Evolutionary conservation across 64 coral and sea anemone species (phyloP).

Genomic region (Stichodactyla mertensii): DNA sequence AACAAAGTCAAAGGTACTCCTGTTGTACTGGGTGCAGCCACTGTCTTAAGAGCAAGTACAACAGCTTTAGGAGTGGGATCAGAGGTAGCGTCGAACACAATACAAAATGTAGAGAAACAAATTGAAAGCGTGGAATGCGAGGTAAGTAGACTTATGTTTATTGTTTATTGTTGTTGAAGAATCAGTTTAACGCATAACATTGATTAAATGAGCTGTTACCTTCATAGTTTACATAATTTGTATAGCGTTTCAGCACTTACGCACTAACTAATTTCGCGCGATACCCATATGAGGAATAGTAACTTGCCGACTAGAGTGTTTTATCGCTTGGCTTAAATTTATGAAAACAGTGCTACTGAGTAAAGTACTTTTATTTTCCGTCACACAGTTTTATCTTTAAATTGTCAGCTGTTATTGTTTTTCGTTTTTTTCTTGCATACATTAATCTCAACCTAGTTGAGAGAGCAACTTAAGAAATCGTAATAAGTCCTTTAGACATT

Average conservation of each 20-base stretch:
- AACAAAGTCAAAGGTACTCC: constrained; percentile 61
- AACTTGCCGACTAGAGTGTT: background rate
- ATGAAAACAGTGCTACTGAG: background rate
- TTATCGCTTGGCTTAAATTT: background rate
- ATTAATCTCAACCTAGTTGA: background rate
- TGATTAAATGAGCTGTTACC: background rate
- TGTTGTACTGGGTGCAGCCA: constrained; percentile 47
- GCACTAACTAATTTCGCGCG: background rate
- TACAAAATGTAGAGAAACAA: constrained; percentile 56
- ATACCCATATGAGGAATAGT: background rate
- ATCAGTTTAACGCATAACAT: constrained; percentile 1
- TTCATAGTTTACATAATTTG: background rate
- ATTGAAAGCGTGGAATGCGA: constrained; percentile 71
- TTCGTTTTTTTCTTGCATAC: background rate
- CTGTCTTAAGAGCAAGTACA: constrained; percentile 53
- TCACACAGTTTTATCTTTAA: background rate
- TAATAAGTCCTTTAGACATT: background rate
- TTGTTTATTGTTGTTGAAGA: background rate
- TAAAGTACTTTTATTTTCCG: background rate
- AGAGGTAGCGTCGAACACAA: constrained; percentile 41
- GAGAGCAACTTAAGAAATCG: background rate
- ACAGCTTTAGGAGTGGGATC: constrained; percentile 69
- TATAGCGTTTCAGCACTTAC: background rate
- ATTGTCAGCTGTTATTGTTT: background rate
- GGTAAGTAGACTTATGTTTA: constrained; percentile 40